phyloP scores from a whole-genome alignment of 2,888 invertebrate species.

The Pterostichus niger region DNA sequence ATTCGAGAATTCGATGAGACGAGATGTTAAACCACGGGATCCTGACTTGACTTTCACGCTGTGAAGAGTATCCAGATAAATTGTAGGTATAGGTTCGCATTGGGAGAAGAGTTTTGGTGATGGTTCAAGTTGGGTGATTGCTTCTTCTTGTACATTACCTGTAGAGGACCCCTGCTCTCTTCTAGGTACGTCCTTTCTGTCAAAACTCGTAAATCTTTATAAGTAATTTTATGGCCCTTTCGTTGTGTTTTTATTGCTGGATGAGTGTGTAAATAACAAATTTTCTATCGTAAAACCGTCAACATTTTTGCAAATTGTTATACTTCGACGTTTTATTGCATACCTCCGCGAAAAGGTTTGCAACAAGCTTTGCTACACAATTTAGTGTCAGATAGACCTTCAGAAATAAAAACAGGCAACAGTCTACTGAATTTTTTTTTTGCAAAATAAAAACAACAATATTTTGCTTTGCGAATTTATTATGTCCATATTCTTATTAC shows the following conservation, averaged over 20 bases:
- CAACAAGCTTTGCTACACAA: no score
- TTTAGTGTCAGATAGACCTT: no score
- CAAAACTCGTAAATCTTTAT: slow-evolving; percentile 57
- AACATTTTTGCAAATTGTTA: slow-evolving; percentile 41
- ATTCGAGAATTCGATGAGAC: background rate
- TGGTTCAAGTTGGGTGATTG: background rate
- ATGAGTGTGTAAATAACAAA: slow-evolving; percentile 52
- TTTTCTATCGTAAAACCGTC: slow-evolving; percentile 42
- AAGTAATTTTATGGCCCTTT: slow-evolving; percentile 33
- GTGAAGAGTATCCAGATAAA: background rate
- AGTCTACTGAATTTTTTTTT: no score
- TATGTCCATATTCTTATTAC: no score
- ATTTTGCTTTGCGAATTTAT: no score
- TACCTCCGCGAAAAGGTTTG: no score
- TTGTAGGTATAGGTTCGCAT: background rate
- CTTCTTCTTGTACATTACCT: slow-evolving; percentile 30
- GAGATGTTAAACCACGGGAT: slow-evolving; percentile 31
- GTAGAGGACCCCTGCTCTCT: slow-evolving; percentile 31
- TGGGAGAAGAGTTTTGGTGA: background rate
- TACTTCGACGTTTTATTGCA: slow-evolving; percentile 13
- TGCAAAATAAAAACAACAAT: no score
- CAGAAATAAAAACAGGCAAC: no score
- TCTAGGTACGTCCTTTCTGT: slow-evolving; percentile 31
- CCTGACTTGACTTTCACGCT: slow-evolving; percentile 26
- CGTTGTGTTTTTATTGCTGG: slow-evolving; percentile 38